Evolutionary conservation across 1,140 invertebrate genomes (phyloP).

Genomic region (Sycobia sp.): DNA sequence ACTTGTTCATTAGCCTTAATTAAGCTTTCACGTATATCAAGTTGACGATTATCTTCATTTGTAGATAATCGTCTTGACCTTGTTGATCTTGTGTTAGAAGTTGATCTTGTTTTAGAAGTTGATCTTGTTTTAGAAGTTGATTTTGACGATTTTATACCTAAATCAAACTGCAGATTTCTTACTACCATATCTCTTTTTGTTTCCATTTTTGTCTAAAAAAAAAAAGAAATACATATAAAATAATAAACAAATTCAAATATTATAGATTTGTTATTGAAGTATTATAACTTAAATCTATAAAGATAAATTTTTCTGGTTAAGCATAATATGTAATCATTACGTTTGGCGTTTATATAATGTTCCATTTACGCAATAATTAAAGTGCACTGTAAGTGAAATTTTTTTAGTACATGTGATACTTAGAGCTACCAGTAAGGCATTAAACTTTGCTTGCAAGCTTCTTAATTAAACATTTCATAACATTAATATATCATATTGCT

Average conservation of each 20-base stretch:
- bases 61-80: slow-evolving; percentile 32
- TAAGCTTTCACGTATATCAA: slow-evolving; percentile 54
- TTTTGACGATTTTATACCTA: slow-evolving; percentile 23
- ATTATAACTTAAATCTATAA: slow-evolving; percentile 2
- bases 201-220: slow-evolving; percentile 34
- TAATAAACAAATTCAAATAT: neutral
- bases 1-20: slow-evolving; percentile 45
- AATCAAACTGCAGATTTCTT: slow-evolving; percentile 52
- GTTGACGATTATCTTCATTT: slow-evolving; percentile 43
- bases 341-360: slow-evolving; percentile 23
- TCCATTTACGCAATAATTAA: slow-evolving; percentile 22
- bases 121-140: slow-evolving; percentile 36
- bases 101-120: slow-evolving; percentile 32
- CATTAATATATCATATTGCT: too few species aligned
- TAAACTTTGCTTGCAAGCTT: neutral
- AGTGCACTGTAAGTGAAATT: slow-evolving; percentile 9
- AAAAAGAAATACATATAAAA: slow-evolving; percentile 1
- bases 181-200: slow-evolving; percentile 42
- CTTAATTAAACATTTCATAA: neutral
- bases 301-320: neutral
- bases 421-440: slow-evolving; percentile 3
- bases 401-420: neutral
- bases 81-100: slow-evolving; percentile 33
- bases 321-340: slow-evolving; percentile 3
- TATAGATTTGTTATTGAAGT: neutral